Percentiles rank a stretch among this genome's conserved stretches.
phyloP scores from a whole-genome alignment of 2,113 vertebrate genomes.

The Phalacrocorax aristotelis region DNA sequence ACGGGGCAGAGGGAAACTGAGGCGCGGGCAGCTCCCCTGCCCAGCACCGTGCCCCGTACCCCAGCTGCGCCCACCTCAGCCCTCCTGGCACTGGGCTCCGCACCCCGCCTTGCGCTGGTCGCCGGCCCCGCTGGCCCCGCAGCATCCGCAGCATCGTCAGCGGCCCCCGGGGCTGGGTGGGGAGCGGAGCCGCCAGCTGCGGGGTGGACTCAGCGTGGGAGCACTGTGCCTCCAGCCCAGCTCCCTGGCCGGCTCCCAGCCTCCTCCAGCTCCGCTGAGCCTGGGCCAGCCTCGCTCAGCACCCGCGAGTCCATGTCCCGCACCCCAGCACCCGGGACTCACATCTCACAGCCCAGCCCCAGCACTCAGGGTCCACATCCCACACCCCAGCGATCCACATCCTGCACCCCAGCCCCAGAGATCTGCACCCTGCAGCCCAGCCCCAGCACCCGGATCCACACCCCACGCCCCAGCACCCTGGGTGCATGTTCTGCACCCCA shows the following conservation, averaged over 20 bases:
- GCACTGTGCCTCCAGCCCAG: neutral
- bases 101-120: neutral
- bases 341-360: neutral
- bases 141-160: neutral
- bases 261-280: neutral
- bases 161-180: neutral
- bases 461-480: neutral
- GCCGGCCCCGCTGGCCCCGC: rapidly evolving
- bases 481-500: neutral
- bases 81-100: neutral
- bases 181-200: neutral
- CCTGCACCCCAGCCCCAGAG: neutral
- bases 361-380: no score
- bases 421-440: neutral
- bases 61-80: neutral
- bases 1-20: rapidly evolving
- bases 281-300: neutral
- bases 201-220: neutral
- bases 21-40: neutral
- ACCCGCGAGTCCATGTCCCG: neutral
- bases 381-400: neutral
- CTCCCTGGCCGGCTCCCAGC: neutral
- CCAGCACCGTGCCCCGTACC: rapidly evolving
- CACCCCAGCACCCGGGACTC: no score
- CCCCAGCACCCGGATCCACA: neutral